These are phyloP conservation scores for Conistra vaccinii DNA, from an alignment of 2,888 invertebrate genomes.

Conservation along the genomic window DNA sequence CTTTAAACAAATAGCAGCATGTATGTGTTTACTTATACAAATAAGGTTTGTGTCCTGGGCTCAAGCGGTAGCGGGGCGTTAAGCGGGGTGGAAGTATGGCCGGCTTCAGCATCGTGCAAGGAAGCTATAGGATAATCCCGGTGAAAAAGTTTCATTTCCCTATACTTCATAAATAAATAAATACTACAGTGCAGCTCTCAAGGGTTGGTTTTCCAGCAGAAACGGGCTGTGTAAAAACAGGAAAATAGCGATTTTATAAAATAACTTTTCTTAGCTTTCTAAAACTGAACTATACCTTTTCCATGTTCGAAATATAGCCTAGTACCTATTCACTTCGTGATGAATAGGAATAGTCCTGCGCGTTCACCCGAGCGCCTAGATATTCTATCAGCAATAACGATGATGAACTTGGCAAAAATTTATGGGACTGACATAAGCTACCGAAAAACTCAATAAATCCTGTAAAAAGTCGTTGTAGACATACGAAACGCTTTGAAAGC, in stretches of 20 bases:
- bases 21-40: background rate
- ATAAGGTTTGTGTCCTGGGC: background rate
- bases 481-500: background rate
- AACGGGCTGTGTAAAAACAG: background rate
- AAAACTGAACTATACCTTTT: background rate
- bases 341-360: background rate
- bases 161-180: too few relatives aligned
- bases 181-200: background rate
- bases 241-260: background rate
- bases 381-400: background rate
- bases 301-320: too few relatives aligned
- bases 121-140: too few relatives aligned
- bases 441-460: background rate
- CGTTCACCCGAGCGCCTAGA: background rate
- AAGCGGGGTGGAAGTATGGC: background rate
- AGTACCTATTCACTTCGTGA: background rate
- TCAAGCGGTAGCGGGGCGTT: background rate
- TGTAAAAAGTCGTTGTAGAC: too few relatives aligned
- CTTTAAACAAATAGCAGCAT: constrained; percentile 23
- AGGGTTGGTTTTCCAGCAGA: background rate
- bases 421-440: background rate
- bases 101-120: background rate
- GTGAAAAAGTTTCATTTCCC: background rate
- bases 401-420: background rate
- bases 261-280: background rate